Evolutionary conservation across 1,140 invertebrate species (phyloP).

Genomic region (Reticulitermes speratus): DNA sequence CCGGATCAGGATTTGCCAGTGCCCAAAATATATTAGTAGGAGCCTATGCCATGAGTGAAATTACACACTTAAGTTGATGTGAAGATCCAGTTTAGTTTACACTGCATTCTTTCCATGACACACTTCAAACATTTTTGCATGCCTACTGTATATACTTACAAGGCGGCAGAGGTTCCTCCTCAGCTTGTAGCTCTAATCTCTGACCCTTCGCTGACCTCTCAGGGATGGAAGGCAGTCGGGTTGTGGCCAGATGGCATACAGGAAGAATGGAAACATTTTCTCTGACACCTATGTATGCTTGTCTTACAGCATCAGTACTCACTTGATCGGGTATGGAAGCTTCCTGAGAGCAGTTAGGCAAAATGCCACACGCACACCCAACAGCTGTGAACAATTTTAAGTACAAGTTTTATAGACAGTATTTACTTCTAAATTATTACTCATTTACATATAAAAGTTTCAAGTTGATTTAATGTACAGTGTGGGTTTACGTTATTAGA

Average conservation of each 20-base stretch:
- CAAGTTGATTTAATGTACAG: too few relatives aligned
- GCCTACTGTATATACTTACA: slow-evolving; percentile 54
- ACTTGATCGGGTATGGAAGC: neutral
- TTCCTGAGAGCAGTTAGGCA: neutral
- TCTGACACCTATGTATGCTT: neutral
- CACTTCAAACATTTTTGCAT: too few relatives aligned
- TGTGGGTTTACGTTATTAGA: too few relatives aligned
- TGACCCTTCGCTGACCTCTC: slow-evolving; percentile 61
- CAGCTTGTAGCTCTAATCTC: slow-evolving; percentile 61
- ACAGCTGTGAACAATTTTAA: neutral
- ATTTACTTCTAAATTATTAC: too few relatives aligned
- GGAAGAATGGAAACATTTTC: slow-evolving; percentile 49
- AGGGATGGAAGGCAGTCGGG: slow-evolving; percentile 78
- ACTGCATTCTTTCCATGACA: too few relatives aligned
- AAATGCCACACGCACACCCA: neutral
- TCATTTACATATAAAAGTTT: too few relatives aligned
- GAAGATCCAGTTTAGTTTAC: too few relatives aligned
- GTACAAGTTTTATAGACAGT: too few relatives aligned
- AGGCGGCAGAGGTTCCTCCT: slow-evolving; percentile 81
- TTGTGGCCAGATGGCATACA: slow-evolving; percentile 69
- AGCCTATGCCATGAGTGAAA: too few relatives aligned
- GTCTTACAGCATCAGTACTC: neutral
- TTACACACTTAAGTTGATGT: too few relatives aligned
- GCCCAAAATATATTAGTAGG: too few relatives aligned
- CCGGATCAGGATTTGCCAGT: too few relatives aligned